phyloP scores from a whole-genome alignment of 1,140 invertebrate species.

The Hesperophylax magnus region DNA sequence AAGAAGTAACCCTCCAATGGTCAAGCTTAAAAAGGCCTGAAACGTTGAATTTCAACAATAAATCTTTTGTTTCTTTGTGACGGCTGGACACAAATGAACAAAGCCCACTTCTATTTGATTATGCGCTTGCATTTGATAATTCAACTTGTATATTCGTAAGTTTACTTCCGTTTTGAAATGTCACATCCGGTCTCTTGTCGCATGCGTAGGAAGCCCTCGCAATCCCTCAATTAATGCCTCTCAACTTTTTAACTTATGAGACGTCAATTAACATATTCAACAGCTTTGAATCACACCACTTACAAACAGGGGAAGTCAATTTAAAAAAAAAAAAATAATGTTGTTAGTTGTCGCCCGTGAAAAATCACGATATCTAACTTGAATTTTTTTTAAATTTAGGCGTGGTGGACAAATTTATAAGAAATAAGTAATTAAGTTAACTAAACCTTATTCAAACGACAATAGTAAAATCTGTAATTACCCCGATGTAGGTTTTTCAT shows the following conservation, averaged over 20 bases:
- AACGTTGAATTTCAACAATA: neutral
- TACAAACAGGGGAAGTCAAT: neutral
- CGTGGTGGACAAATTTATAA: too few relatives aligned
- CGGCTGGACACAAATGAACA: conserved; percentile 1
- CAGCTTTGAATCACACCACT: conserved; percentile 5
- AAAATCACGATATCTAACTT: too few relatives aligned
- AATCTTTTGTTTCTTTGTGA: neutral
- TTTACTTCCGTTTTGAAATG: conserved; percentile 47
- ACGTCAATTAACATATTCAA: conserved; percentile 4
- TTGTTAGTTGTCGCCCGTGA: too few relatives aligned
- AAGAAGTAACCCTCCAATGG: too few relatives aligned
- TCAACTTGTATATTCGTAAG: conserved; percentile 35
- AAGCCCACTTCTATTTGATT: neutral
- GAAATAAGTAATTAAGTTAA: too few relatives aligned
- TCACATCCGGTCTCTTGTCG: conserved; percentile 32
- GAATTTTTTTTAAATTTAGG: too few relatives aligned
- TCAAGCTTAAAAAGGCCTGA: too few relatives aligned
- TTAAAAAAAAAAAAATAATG: too few relatives aligned
- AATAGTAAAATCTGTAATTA: too few relatives aligned
- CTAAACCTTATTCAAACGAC: too few relatives aligned
- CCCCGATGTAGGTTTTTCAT: too few relatives aligned
- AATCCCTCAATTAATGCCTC: conserved; percentile 32
- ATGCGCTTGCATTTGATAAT: neutral
- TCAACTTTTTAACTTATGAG: conserved; percentile 27
- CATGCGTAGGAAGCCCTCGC: conserved; percentile 39